phyloP scores from a whole-genome alignment of 1,140 invertebrate species.

The Glomeris maerens region DNA sequence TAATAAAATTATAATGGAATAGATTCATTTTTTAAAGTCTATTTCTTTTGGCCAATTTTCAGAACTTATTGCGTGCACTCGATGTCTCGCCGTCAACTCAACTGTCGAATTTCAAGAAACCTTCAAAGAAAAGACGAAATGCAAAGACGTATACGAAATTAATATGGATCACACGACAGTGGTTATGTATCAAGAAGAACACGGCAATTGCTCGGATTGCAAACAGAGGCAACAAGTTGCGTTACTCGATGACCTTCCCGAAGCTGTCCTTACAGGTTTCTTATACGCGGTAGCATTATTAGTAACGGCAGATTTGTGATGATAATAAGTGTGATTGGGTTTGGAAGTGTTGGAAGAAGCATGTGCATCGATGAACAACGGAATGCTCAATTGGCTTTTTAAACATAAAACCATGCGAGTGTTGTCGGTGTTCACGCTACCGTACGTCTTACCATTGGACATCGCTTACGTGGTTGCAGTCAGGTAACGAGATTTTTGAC shows the following conservation, averaged over 20 bases:
- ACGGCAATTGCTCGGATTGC: conserved; percentile 21
- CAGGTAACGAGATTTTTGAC: too few species aligned
- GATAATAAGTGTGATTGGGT: too few species aligned
- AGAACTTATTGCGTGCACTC: conserved; percentile 64
- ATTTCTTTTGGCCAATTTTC: background rate
- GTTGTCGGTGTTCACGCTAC: conserved; percentile 59
- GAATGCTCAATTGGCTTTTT: conserved; percentile 76
- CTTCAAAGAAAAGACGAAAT: background rate
- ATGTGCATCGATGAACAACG: conserved; percentile 77
- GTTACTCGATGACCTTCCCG: conserved; percentile 24
- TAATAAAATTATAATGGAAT: too few species aligned
- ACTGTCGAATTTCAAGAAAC: conserved; percentile 8
- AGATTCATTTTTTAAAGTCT: too few species aligned
- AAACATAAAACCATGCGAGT: conserved; percentile 63
- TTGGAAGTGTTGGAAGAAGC: conserved; percentile 90
- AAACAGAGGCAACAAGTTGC: conserved; percentile 16
- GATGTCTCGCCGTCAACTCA: conserved; percentile 52
- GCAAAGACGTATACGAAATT: too few species aligned
- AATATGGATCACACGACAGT: conserved; percentile 9
- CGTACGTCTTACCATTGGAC: conserved; percentile 70
- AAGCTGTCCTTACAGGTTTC: conserved; percentile 24
- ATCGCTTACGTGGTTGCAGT: conserved; percentile 53
- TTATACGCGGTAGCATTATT: too few species aligned
- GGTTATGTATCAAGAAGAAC: conserved; percentile 5
- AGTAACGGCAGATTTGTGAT: too few species aligned